Base-by-base conservation (phyloP, 2,113 vertebrate genomes). In the Chionis minor region DNA sequence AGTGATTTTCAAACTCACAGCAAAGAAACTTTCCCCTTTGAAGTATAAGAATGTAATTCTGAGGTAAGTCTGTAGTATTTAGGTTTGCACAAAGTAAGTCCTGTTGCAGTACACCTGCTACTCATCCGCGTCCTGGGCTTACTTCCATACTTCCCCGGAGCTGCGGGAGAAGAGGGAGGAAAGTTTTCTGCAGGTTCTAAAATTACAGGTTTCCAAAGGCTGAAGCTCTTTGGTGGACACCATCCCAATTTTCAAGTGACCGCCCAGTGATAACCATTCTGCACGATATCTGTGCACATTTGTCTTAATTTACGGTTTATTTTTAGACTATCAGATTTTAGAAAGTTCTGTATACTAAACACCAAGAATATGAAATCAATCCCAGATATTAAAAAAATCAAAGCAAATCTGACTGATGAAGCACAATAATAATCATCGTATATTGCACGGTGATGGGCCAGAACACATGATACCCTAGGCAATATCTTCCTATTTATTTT, bases 201-300 rank as follows among this genome's bases (percentile, higher is more conserved):
- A 66, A 10, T 5, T 12, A 40, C 49, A 74, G 19, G 14, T 69
- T 83, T 71, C 35, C 65, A 61, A 81, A 84, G 23, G 19, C n/a
- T 86, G 28, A 54, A 59, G 15, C 16, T 55, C 35, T 52, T 54
- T 54, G 44, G 26, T 24, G 33, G 21, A 32, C 23, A 40, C 14
- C 49, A 14, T 15, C 16, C 38, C 51, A 40, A 59, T 32, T 83
- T 42, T 55, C 28, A 58, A 12, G 42, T 28, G 58, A 38, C 24
- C 38, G 17, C 32, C 14, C 62, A 12, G 63, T 28, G 32, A 67
- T 7, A 40, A 62, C 2, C 12, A 23, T 44, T 83, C 78, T 42
- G 58, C 24, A 78, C 52, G n/a, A 13, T 22, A 16, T 9, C 12
- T 73, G 13, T 30, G 12, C 14, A 38, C 0, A 0, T 51, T 5